Evolutionary conservation across 2,113 vertebrate genomes (phyloP).

Genomic region (Oxygymnocypris stewartii): DNA sequence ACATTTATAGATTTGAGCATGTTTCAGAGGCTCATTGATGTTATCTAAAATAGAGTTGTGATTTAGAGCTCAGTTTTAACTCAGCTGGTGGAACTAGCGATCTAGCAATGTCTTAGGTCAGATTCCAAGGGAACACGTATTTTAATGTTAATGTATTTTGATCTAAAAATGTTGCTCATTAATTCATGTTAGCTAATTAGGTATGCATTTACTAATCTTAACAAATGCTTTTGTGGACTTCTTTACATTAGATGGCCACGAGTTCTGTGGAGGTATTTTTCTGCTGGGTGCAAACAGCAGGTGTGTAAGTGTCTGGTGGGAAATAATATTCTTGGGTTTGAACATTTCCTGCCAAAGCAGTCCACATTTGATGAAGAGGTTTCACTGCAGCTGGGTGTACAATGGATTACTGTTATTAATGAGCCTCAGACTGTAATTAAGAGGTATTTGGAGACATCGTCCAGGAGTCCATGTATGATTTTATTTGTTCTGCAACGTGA

Average conservation of each 20-base stretch:
- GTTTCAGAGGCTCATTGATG: neutral
- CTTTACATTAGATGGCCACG: neutral
- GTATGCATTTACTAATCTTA: neutral
- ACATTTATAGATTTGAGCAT: neutral
- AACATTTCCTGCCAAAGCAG: neutral
- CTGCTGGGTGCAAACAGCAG: neutral
- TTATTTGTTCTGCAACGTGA: slow-evolving; percentile 20
- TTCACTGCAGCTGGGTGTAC: neutral
- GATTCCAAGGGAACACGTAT: neutral
- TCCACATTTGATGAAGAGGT: neutral
- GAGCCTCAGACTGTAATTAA: neutral
- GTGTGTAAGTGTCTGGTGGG: neutral
- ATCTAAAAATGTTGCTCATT: neutral
- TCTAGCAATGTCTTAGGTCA: neutral
- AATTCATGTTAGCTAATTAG: neutral
- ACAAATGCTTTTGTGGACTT: slow-evolving; percentile 2
- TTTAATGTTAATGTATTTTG: neutral
- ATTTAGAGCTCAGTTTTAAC: neutral
- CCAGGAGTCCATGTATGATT: neutral
- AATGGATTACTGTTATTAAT: slow-evolving; percentile 18
- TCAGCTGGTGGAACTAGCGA: neutral
- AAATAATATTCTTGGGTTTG: slow-evolving; percentile 11
- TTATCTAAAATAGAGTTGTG: neutral
- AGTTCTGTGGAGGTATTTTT: neutral
- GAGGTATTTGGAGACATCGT: neutral